These are phyloP conservation scores for Formica aserva DNA, from an alignment of 2,888 invertebrate species.

Conservation along the genomic window DNA sequence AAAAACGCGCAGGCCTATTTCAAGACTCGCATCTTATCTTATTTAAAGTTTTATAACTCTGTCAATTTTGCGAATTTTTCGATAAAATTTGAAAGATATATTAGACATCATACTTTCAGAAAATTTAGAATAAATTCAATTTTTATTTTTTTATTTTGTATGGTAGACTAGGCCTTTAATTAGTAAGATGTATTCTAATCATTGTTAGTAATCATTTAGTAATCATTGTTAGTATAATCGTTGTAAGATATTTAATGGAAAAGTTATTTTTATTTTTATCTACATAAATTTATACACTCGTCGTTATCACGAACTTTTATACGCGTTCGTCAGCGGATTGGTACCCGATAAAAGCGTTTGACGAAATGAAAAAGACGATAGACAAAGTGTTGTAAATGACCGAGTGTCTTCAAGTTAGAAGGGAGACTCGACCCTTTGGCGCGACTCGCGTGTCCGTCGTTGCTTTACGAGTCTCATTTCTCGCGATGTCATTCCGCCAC, in stretches of 20 bases:
- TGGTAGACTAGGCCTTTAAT: too few species aligned
- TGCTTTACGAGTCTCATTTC: slow-evolving; percentile 84
- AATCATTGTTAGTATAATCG: too few species aligned
- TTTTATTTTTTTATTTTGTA: too few species aligned
- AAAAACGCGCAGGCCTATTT: too few species aligned
- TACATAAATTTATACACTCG: background rate
- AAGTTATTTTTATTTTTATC: background rate
- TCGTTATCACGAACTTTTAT: background rate
- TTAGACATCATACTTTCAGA: too few species aligned
- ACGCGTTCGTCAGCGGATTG: slow-evolving; percentile 6
- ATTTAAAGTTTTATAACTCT: too few species aligned
- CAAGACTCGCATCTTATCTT: too few species aligned
- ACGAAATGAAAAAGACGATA: slow-evolving; percentile 27
- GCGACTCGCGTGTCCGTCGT: slow-evolving; percentile 80
- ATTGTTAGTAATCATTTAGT: background rate
- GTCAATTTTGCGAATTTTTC: too few species aligned
- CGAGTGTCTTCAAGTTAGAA: slow-evolving; percentile 48
- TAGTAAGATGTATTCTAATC: background rate
- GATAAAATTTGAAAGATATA: too few species aligned
- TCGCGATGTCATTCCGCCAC: slow-evolving; percentile 81
- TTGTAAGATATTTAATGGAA: background rate
- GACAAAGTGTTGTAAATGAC: slow-evolving; percentile 35
- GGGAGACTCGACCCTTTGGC: slow-evolving; percentile 57
- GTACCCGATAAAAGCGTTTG: slow-evolving; percentile 15
- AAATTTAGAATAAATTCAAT: too few species aligned